Percentiles rank a stretch among this genome's conserved stretches.
These are phyloP conservation scores for Phania funesta DNA, from an alignment of 2,888 invertebrate genomes.

Conservation along the genomic window DNA sequence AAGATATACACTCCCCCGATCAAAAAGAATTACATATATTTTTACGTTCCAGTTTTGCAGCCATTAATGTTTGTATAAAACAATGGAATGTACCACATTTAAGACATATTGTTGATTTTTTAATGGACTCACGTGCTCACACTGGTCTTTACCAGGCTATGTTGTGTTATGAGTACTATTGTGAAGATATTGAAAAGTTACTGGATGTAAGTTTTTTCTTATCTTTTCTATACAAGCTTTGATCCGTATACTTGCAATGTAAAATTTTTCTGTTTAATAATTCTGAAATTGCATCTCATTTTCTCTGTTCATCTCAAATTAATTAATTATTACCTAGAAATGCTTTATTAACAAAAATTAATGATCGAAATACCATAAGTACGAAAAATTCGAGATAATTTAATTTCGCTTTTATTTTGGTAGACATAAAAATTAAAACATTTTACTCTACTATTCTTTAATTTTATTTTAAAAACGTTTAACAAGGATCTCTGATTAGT, in stretches of 20 bases:
- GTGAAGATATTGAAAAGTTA: slow-evolving; percentile 75
- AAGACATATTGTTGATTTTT: slow-evolving; percentile 77
- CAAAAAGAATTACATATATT: slow-evolving; percentile 75
- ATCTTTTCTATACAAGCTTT: neutral
- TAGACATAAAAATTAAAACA: too few species aligned
- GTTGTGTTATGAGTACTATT: slow-evolving; percentile 74
- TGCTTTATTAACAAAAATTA: too few species aligned
- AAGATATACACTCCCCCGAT: slow-evolving; percentile 76
- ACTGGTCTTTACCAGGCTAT: slow-evolving; percentile 76
- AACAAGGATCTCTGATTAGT: too few species aligned
- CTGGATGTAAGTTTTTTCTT: slow-evolving; percentile 73
- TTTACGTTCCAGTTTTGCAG: slow-evolving; percentile 75
- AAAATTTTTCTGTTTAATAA: too few species aligned
- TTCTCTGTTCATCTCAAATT: too few species aligned
- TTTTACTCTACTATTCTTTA: too few species aligned
- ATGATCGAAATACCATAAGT: too few species aligned
- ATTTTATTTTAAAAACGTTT: too few species aligned
- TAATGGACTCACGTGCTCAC: slow-evolving; percentile 75
- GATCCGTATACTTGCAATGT: neutral
- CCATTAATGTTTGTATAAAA: slow-evolving; percentile 75
- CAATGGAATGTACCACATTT: slow-evolving; percentile 77
- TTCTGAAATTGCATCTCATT: too few species aligned
- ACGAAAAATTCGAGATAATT: too few species aligned
- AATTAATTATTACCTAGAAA: too few species aligned
- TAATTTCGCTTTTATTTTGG: too few species aligned